Conservation (phyloP, 2,888 invertebrate species). For the Cryptocephalus primarius region DNA sequence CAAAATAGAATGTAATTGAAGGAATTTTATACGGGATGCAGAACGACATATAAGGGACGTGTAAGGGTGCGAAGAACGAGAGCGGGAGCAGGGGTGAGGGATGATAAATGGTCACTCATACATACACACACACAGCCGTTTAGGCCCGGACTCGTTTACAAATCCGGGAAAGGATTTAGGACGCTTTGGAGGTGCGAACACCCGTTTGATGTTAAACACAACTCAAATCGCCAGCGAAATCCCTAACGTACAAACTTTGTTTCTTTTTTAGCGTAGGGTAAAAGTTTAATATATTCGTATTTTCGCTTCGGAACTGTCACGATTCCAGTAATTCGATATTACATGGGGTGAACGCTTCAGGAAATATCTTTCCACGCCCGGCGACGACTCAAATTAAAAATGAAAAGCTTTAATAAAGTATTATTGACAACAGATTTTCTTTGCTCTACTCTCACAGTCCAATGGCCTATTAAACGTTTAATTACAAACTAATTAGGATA, state of each 20-base stretch:
- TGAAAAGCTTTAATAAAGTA: too few relatives aligned
- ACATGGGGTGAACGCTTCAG: conserved; percentile 1
- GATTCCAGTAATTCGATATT: conserved; percentile 8
- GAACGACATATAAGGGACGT: conserved; percentile 13
- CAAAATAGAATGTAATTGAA: conserved; percentile 1
- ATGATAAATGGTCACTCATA: conserved; percentile 40
- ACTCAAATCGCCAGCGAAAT: conserved; percentile 21
- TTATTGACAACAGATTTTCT: too few relatives aligned
- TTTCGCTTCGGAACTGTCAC: conserved; percentile 17
- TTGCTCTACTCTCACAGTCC: too few relatives aligned
- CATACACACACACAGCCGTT: conserved; percentile 37
- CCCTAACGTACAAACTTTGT: conserved; percentile 21
- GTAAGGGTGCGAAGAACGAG: conserved; percentile 17
- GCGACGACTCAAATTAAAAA: too few relatives aligned
- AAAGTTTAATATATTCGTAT: conserved; percentile 21
- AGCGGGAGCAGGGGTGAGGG: conserved; percentile 27
- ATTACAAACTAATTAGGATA: too few relatives aligned
- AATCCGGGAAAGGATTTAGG: conserved; percentile 39
- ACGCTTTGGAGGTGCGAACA: conserved; percentile 32
- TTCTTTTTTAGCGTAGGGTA: conserved; percentile 17
- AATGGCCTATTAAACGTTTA: too few relatives aligned
- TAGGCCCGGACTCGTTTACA: conserved; percentile 36
- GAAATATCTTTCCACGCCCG: too few relatives aligned
- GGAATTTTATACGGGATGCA: conserved; percentile 10
- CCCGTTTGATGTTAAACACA: conserved; percentile 28